Base-by-base conservation (phyloP, 2,797 vertebrate genomes). In the Chromobotia macracanthus region DNA sequence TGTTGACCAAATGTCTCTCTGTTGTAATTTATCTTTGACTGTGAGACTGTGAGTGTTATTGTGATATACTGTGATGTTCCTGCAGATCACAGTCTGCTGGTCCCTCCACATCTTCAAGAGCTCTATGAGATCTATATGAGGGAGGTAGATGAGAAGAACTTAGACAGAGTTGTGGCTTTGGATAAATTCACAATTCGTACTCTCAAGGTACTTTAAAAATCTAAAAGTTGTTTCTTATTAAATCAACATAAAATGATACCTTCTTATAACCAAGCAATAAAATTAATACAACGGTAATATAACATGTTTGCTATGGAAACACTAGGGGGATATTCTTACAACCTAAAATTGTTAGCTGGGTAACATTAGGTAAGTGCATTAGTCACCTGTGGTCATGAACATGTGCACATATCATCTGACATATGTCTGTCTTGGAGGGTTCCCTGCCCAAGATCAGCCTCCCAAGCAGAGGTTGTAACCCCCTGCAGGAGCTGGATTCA, bases 71-170 rank as follows among this genome's bases (percentile, higher is more conserved):
- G 11, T 31, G 56, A 21, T 53, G 16, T 25, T 28, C 66, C 35
- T 82, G 73, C 90, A 98, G 96, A 96, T 70, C 93, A 94, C 90
- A 95, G 90, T 75, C 90, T 97, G 65, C 83, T 91, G 0, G 89
- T 97, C 0, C 95, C 96, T 0, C 89, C 86, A 3, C 93, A 93
- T 50, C 92, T 97, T 69, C 93, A 96, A 84, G 92, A 96, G 82
- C 92, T 97, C 12, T 96, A 96, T 5, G 89, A 95, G 8, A 87
- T 90, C 68, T 97, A 96, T 89, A 87, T 93, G 87, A 92, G 88
- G 70, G 94, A 95, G 73, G 88, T 94, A 84, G 93, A 93, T 1
- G 94, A 96, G 60, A 91, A 93, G 83, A 92, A 91, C 80, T 89
- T 96, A 86, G 94, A 96, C 83, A 87, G 91, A 80, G 91, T 92